These are phyloP conservation scores for Mimas tiliae DNA, from an alignment of 2,888 invertebrate species.

Conservation along the genomic window DNA sequence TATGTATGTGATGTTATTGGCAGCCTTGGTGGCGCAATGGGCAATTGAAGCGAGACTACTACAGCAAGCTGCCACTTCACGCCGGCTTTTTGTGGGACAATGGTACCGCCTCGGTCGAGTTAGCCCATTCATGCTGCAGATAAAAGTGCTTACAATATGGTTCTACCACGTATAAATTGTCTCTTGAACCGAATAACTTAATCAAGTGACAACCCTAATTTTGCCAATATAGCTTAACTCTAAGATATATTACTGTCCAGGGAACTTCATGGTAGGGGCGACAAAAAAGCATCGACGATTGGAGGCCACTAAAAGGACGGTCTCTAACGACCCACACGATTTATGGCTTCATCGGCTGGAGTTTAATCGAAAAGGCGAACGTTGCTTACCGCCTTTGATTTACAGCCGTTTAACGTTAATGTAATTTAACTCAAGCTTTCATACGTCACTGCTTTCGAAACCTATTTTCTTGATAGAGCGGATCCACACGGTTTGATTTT, in stretches of 20 bases:
- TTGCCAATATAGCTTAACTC: neutral
- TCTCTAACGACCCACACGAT: slow-evolving; percentile 40
- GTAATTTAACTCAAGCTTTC: slow-evolving; percentile 19
- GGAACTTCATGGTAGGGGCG: slow-evolving; percentile 26
- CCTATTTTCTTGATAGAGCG: neutral
- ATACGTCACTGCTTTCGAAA: neutral
- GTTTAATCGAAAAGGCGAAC: slow-evolving; percentile 42
- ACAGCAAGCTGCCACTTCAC: too few relatives aligned
- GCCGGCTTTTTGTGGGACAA: too few relatives aligned
- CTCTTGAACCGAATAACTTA: too few relatives aligned
- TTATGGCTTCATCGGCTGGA: slow-evolving; percentile 42
- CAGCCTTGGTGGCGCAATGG: too few relatives aligned
- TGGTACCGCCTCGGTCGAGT: too few relatives aligned
- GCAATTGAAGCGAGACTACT: too few relatives aligned
- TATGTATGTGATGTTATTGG: too few relatives aligned
- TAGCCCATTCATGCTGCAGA: too few relatives aligned
- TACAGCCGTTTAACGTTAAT: slow-evolving; percentile 33
- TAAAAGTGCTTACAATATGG: too few relatives aligned
- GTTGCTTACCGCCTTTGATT: slow-evolving; percentile 37
- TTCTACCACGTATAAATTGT: neutral
- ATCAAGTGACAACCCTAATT: slow-evolving; percentile 1
- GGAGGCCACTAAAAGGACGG: slow-evolving; percentile 30
- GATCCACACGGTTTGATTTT: too few relatives aligned
- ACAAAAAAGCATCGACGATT: slow-evolving; percentile 38
- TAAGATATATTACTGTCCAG: slow-evolving; percentile 1